These are phyloP conservation scores for Lagopus muta DNA, from an alignment of 2,113 vertebrate genomes.

Conservation along the genomic window DNA sequence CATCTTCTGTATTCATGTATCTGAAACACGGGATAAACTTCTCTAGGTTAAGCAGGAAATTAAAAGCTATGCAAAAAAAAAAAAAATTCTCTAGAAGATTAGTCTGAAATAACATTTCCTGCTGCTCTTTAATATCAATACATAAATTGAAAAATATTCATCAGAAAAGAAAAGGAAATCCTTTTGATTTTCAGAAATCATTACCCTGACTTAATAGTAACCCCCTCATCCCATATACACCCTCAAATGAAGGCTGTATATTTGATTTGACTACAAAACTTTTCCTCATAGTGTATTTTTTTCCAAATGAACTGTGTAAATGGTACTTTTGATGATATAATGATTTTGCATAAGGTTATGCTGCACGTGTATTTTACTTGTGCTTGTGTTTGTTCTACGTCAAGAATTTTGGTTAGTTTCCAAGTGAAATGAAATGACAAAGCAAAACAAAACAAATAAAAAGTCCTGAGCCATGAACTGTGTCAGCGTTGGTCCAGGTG, in stretches of 20 bases:
- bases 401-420: conserved; percentile 50
- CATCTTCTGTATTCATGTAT: not conserved
- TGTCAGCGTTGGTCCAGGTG: conserved; percentile 15
- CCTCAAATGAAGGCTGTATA: not conserved
- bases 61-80: not conserved
- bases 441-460: not conserved
- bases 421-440: not conserved
- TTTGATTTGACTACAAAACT: not conserved
- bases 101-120: not conserved
- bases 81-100: not conserved
- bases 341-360: not conserved
- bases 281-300: not conserved
- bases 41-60: not conserved
- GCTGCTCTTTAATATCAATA: not conserved
- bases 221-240: not conserved
- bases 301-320: not conserved
- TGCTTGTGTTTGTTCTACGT: conserved; percentile 18
- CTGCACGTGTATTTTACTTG: not conserved
- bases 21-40: not conserved
- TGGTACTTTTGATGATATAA: not conserved
- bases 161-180: not conserved
- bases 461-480: not conserved
- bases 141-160: not conserved
- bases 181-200: not conserved
- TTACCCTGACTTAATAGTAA: not conserved